Base-by-base conservation (phyloP, 2,113 vertebrate genomes). In the Todiramphus saurophagus region DNA sequence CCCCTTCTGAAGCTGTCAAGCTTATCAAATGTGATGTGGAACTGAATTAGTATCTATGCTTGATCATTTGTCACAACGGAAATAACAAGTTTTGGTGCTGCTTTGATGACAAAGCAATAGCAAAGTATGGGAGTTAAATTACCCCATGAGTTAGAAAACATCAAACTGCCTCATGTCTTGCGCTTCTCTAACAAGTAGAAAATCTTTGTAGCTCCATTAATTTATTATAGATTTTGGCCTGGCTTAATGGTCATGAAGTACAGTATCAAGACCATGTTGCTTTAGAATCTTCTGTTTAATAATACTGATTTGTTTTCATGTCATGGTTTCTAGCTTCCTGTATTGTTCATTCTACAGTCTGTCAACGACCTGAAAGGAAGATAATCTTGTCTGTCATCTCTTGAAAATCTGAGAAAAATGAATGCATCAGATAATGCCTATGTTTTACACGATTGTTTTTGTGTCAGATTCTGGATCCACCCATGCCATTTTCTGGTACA, bases 1-100 rank as follows among this genome's bases (percentile, higher is more conserved):
- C 23, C 33, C 44, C 55, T 94, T 83, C 82, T 69, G 63, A 83
- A 87, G 84, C 83, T 83, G 93, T 86, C 89, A 87, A 10, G 92
- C 85, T 90, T 86, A 73, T 89, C 94, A 88, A 80, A 89, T 83
- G 70, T 93, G 83, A 69, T 63, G 59, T 75, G 70, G 53, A 60
- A 67, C 79, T 90, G 89, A 96, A 93, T 67, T 78, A 83, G 59
- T 84, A 70, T 75, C 90, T 81, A 4, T 16, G 68, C 64, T 77
- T 72, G 72, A 33, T 94, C 7, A 2, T 63, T 95, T 83, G 68
- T 88, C 88, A 86, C 11, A 13, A 23, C 55, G 53, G 77, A 95
- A 94, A 92, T 92, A 91, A 55, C 78, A 88, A 92, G 66, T 85
- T 94, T 76, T 75, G 14, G 2, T 72, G 55, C 50, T 69, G 59